A percentile compares a stretch with the other conserved stretches of the same genome.
phyloP scores from a whole-genome alignment of 2,797 vertebrate genomes.

The Anguilla marmorata region DNA sequence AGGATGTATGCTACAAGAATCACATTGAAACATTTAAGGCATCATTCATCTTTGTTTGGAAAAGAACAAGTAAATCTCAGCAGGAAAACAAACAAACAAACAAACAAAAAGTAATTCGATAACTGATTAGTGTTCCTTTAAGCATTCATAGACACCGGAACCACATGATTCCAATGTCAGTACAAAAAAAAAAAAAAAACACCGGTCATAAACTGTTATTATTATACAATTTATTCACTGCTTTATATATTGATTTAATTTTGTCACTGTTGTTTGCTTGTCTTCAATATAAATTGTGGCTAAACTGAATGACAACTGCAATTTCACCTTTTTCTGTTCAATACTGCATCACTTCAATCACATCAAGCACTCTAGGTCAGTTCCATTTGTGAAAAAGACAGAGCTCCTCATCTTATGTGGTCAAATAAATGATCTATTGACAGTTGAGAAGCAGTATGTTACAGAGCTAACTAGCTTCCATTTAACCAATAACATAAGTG shows the following conservation, averaged over 20 bases:
- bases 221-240: not conserved
- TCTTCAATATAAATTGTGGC: not conserved
- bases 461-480: not conserved
- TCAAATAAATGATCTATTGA: not conserved
- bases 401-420: not conserved
- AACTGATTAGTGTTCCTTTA: not conserved
- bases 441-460: not conserved
- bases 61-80: conserved; percentile 15
- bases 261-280: conserved; percentile 23
- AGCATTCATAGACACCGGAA: not conserved
- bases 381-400: conserved; percentile 15
- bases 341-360: conserved; percentile 17
- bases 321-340: conserved; percentile 8
- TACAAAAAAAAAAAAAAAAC: not conserved
- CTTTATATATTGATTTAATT: not conserved
- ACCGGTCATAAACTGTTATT: not conserved
- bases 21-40: conserved; percentile 55
- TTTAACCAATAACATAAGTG: not conserved
- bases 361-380: conserved; percentile 7
- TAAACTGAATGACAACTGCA: conserved; percentile 7
- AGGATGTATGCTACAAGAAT: conserved; percentile 17
- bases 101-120: too few species aligned
- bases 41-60: conserved; percentile 45
- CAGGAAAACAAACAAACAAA: not conserved
- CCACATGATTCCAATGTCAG: not conserved